phyloP scores from a whole-genome alignment of 2,113 vertebrate species.

The Mola mola region DNA sequence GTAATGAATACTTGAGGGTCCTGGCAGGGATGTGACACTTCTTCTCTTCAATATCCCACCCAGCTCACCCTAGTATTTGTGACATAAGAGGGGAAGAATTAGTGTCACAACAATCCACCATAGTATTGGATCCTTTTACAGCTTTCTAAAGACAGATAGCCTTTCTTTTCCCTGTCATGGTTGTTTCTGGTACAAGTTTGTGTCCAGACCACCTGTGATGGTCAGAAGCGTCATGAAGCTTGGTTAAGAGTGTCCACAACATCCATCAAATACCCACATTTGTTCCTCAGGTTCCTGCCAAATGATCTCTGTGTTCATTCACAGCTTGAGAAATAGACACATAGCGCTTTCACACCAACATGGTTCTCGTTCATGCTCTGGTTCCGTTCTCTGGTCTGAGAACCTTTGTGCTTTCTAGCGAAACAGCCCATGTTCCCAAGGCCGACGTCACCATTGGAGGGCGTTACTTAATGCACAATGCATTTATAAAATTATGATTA shows the following conservation, averaged over 20 bases:
- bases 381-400: no score
- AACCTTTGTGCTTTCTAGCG: no score
- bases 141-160: conserved; percentile 34
- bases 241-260: conserved; percentile 23
- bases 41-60: conserved; percentile 25
- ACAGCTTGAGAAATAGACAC: conserved; percentile 53
- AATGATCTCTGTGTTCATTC: conserved; percentile 26
- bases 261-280: conserved; percentile 43
- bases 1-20: conserved; percentile 38
- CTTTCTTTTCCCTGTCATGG: conserved; percentile 36
- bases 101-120: conserved; percentile 53
- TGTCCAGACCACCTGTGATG: conserved; percentile 49
- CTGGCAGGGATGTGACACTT: conserved; percentile 34
- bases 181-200: conserved; percentile 17
- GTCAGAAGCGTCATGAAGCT: conserved; percentile 32
- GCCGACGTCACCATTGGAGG: no score
- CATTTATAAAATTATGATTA: no score
- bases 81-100: conserved; percentile 37
- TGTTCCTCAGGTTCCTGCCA: conserved; percentile 32
- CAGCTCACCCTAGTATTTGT: conserved; percentile 17
- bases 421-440: no score
- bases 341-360: no score
- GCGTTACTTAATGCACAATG: no score
- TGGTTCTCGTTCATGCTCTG: no score
- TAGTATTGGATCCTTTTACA: conserved; percentile 50